phyloP scores from a whole-genome alignment of 2,113 vertebrate species.

The Panthera leo region DNA sequence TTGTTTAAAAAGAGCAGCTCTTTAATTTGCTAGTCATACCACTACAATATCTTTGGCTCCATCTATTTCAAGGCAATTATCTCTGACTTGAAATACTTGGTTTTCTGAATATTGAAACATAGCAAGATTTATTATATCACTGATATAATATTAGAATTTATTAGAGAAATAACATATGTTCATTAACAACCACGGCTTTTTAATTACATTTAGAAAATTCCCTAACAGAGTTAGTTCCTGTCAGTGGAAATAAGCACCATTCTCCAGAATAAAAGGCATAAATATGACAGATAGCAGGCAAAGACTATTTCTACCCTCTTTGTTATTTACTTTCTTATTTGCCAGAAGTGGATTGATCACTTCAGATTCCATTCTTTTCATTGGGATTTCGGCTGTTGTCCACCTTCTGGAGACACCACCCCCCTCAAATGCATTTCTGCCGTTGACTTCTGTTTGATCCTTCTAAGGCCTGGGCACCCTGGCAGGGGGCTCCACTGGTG shows the following conservation, averaged over 20 bases:
- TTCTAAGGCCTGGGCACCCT: not conserved
- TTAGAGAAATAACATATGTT: not conserved
- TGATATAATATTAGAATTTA: not conserved
- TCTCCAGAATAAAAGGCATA: constrained; percentile 6
- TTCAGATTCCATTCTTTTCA: not conserved
- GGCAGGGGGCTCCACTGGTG: not conserved
- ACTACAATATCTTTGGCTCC: not conserved
- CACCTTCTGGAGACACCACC: not conserved
- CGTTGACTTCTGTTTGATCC: not conserved
- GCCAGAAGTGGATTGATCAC: not conserved
- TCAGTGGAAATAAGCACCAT: not conserved
- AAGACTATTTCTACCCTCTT: not conserved
- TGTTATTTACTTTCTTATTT: not conserved
- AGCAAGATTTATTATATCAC: not conserved
- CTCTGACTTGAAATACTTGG: constrained; percentile 56
- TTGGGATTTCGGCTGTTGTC: not conserved
- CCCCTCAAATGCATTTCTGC: not conserved
- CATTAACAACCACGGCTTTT: not conserved
- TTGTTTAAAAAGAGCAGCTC: not conserved
- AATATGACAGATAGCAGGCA: not conserved
- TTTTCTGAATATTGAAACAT: constrained; percentile 40
- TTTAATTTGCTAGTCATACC: not conserved
- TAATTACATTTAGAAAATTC: constrained; percentile 23
- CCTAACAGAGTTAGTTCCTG: not conserved
- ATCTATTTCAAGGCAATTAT: not conserved